Percentiles rank a stretch among this genome's conserved stretches.
Conservation (phyloP, 2,797 vertebrate genomes). For the Coreius guichenoti region DNA sequence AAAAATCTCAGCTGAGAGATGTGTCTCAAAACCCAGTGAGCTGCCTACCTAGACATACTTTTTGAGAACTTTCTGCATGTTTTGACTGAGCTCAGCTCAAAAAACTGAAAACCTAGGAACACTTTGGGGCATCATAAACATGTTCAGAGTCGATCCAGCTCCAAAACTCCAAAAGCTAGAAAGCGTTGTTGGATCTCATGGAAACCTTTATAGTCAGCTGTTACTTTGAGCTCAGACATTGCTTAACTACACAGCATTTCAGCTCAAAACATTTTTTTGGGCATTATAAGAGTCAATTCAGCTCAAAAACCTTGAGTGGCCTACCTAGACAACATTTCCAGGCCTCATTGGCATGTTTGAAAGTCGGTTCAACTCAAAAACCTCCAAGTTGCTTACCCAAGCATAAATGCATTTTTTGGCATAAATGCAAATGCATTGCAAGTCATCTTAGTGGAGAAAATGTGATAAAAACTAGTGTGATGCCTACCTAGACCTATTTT, state of each 20-base stretch:
- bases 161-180: not conserved
- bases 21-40: not conserved
- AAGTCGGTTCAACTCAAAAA: not conserved
- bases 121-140: not conserved
- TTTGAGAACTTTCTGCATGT: not conserved
- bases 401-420: not conserved
- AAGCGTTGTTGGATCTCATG: not conserved
- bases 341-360: not conserved
- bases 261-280: not conserved
- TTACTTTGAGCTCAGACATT: not conserved
- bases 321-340: not conserved
- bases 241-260: not conserved
- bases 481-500: not conserved
- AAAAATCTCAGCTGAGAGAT: not conserved
- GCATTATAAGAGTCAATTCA: not conserved
- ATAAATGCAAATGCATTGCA: not conserved
- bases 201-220: not conserved
- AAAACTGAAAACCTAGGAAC: not conserved
- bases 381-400: not conserved
- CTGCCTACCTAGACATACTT: not conserved
- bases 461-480: not conserved
- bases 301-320: not conserved
- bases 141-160: not conserved
- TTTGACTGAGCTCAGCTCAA: not conserved
- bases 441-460: not conserved